These are phyloP conservation scores for Drosophila pseudoobscura DNA, from an alignment of 1,140 invertebrate species.

Conservation along the genomic window DNA sequence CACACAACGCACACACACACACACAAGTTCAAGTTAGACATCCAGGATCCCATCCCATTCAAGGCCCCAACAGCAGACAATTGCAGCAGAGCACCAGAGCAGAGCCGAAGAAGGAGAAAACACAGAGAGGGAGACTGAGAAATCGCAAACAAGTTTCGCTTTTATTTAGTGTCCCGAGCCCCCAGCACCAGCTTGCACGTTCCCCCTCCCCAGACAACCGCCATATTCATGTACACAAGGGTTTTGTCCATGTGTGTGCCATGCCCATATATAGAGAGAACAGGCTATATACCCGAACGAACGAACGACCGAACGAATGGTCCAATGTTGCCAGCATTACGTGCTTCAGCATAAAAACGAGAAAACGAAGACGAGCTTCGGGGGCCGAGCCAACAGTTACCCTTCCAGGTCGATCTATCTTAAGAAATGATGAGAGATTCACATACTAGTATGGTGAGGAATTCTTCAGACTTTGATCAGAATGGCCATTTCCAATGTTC, in stretches of 20 bases:
- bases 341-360: conserved; percentile 78
- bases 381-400: neutral
- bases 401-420: neutral
- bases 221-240: conserved; percentile 28
- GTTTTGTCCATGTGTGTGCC: too few species aligned
- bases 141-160: conserved; percentile 77
- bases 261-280: conserved; percentile 38
- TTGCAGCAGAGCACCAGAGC: neutral
- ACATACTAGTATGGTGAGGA: too few species aligned
- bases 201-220: conserved; percentile 41
- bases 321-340: conserved; percentile 44
- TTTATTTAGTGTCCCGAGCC: conserved; percentile 75
- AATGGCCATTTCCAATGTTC: too few species aligned
- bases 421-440: too few species aligned
- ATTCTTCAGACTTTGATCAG: too few species aligned
- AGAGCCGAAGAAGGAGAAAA: conserved; percentile 9
- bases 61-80: conserved; percentile 68
- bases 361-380: conserved; percentile 47
- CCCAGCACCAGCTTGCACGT: conserved; percentile 69
- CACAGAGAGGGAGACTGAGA: conserved; percentile 36
- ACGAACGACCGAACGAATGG: conserved; percentile 27
- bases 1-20: conserved; percentile 32
- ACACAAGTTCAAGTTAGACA: conserved; percentile 72
- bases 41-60: conserved; percentile 73
- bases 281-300: conserved; percentile 24